These are phyloP conservation scores for Malaclemys terrapin DNA, from an alignment of 2,113 vertebrate genomes.

Conservation along the genomic window DNA sequence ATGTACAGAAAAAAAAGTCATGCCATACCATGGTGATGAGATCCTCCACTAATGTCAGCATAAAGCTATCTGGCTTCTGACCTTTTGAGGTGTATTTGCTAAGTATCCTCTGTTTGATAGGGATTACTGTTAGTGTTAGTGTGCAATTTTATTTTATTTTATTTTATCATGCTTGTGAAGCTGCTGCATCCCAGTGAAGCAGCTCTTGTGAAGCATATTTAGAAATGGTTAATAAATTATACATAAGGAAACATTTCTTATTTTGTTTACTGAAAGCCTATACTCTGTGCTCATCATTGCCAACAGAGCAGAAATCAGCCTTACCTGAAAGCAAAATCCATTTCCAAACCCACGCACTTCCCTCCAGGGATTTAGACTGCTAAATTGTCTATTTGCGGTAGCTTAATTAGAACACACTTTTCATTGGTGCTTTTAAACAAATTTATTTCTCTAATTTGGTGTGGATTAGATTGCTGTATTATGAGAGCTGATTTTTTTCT, in stretches of 20 bases:
- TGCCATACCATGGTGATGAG: not conserved
- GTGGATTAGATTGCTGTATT: slow-evolving; percentile 31
- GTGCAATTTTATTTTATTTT: slow-evolving; percentile 44
- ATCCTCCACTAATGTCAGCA: slow-evolving; percentile 15
- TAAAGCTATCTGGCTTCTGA: slow-evolving; percentile 33
- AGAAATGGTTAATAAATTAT: slow-evolving; percentile 74
- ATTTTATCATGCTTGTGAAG: slow-evolving; percentile 26
- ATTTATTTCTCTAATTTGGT: slow-evolving; percentile 38
- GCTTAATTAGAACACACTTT: slow-evolving; percentile 50
- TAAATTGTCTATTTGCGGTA: not conserved
- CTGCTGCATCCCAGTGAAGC: not conserved
- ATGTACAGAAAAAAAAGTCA: not conserved
- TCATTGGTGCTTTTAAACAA: slow-evolving; percentile 39
- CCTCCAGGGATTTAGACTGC: slow-evolving; percentile 23
- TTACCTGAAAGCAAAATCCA: slow-evolving; percentile 3
- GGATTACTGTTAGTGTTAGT: slow-evolving; percentile 36
- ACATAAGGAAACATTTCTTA: slow-evolving; percentile 48
- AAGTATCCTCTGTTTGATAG: slow-evolving; percentile 36
- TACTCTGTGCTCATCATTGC: slow-evolving; percentile 13
- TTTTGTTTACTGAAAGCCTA: slow-evolving; percentile 33
- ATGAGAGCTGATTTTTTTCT: not conserved
- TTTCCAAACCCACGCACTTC: slow-evolving; percentile 4
- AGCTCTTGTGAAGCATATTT: slow-evolving; percentile 51
- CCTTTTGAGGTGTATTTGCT: slow-evolving; percentile 32
- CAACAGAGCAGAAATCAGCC: slow-evolving; percentile 27